phyloP scores from a whole-genome alignment of 92 coral and sea anemone species.

The Anthopleura xanthogrammica region DNA sequence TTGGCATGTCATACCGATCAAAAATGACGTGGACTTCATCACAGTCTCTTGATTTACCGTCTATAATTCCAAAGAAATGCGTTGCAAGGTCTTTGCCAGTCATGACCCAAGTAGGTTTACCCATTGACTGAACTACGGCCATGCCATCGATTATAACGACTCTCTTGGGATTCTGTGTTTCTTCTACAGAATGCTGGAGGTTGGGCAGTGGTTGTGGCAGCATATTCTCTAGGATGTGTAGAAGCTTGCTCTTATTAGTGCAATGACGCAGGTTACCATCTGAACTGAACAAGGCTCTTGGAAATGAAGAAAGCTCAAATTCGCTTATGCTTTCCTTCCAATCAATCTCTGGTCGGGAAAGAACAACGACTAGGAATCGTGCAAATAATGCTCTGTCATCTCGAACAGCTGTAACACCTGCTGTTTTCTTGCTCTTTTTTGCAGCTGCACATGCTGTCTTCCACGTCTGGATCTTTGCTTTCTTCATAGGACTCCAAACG shows the following conservation, averaged over 20 bases:
- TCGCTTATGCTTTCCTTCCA: constrained; percentile 50
- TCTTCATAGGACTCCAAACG: constrained; percentile 48
- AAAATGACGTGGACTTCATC: constrained; percentile 36
- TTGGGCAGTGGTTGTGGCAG: constrained; percentile 26
- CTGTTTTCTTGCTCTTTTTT: constrained; percentile 7
- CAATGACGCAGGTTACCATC: constrained; percentile 54
- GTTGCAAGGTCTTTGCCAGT: constrained; percentile 44
- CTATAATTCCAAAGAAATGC: constrained; percentile 51
- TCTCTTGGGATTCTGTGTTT: constrained; percentile 8
- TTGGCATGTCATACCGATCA: constrained; percentile 36
- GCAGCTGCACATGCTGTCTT: constrained; percentile 17
- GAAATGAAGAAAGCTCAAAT: constrained; percentile 29
- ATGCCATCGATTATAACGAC: constrained; percentile 47
- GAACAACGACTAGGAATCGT: constrained; percentile 52
- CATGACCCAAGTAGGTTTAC: constrained; percentile 48
- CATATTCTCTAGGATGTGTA: constrained; percentile 30
- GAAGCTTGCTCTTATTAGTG: constrained; percentile 46
- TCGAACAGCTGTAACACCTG: constrained; percentile 27
- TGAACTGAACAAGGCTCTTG: constrained; percentile 42
- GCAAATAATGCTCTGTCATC: constrained; percentile 63
- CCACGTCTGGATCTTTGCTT: constrained; percentile 41
- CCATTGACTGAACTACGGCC: constrained; percentile 67
- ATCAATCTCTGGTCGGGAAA: constrained; percentile 49
- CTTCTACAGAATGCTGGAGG: constrained; percentile 5
- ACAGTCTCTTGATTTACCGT: constrained; percentile 21